phyloP scores from a whole-genome alignment of 2,113 vertebrate species.

The Hippocampus barbouri region DNA sequence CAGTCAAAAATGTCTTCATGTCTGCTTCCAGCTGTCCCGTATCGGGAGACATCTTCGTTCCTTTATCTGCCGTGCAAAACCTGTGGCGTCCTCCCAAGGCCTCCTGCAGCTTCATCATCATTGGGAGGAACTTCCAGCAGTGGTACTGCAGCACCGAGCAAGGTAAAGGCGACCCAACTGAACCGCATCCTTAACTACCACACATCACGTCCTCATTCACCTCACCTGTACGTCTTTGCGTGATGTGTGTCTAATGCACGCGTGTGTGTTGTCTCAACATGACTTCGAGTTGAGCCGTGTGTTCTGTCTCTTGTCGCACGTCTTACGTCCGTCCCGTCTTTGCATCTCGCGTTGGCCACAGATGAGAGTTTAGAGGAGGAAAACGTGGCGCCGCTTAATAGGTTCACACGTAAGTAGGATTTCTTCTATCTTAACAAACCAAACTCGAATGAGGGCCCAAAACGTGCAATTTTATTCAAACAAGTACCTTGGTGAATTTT shows the following conservation, averaged over 20 bases:
- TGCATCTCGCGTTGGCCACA: slow-evolving; percentile 63
- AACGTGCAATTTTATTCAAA: no score
- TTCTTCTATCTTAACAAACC: neutral
- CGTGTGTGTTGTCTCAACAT: slow-evolving; percentile 36
- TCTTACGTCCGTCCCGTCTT: slow-evolving; percentile 67
- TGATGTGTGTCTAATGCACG: slow-evolving; percentile 24
- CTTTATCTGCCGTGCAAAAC: slow-evolving; percentile 70
- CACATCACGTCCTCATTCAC: no score
- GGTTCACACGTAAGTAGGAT: slow-evolving; percentile 74
- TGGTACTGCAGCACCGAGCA: slow-evolving; percentile 91
- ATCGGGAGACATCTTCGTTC: slow-evolving; percentile 68
- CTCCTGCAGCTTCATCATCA: slow-evolving; percentile 80
- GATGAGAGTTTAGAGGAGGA: slow-evolving; percentile 75
- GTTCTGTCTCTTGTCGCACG: slow-evolving; percentile 43
- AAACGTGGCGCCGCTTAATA: slow-evolving; percentile 67
- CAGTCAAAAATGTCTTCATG: neutral
- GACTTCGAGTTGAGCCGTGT: slow-evolving; percentile 39
- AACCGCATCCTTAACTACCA: no score
- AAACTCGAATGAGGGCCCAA: no score
- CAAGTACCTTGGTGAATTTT: no score
- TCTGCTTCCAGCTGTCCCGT: slow-evolving; percentile 59
- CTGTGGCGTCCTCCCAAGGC: slow-evolving; percentile 69
- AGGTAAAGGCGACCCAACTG: slow-evolving; percentile 65
- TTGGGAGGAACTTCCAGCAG: slow-evolving; percentile 93
- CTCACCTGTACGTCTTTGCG: neutral